phyloP scores from a whole-genome alignment of 2,888 invertebrate genomes.

The Synergus umbraculus region DNA sequence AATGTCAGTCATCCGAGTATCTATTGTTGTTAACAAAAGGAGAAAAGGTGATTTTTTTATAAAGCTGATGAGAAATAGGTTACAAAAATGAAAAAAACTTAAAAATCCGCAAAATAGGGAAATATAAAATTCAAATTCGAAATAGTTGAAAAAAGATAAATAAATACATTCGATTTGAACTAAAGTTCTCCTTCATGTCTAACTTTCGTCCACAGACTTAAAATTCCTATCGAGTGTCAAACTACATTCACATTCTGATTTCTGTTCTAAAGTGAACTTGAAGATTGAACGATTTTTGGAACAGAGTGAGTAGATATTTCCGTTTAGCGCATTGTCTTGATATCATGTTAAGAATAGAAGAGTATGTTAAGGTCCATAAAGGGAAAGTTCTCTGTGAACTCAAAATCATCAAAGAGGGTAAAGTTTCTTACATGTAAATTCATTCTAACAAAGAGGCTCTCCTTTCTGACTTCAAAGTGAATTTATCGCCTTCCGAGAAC shows the following conservation, averaged over 20 bases:
- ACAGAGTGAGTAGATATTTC: neutral
- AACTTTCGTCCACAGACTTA: neutral
- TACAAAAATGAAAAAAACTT: no score
- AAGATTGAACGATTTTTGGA: constrained; percentile 3
- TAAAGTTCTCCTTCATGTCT: neutral
- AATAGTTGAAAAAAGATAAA: neutral
- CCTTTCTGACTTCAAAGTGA: neutral
- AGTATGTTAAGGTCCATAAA: neutral
- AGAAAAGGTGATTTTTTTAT: neutral
- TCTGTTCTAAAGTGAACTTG: constrained; percentile 1
- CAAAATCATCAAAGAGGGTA: neutral
- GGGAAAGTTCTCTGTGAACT: neutral
- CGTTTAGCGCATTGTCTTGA: neutral
- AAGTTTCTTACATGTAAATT: neutral
- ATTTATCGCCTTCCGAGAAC: neutral
- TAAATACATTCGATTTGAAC: neutral
- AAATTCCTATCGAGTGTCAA: neutral
- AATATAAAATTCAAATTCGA: no score
- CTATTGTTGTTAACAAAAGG: no score
- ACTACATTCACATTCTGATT: neutral
- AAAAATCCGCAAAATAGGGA: no score
- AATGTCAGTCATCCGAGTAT: neutral
- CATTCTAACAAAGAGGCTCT: neutral
- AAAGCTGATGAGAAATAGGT: no score
- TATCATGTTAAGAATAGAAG: neutral